phyloP scores from a whole-genome alignment of 2,888 invertebrate genomes.

The Drosophila seclusa region DNA sequence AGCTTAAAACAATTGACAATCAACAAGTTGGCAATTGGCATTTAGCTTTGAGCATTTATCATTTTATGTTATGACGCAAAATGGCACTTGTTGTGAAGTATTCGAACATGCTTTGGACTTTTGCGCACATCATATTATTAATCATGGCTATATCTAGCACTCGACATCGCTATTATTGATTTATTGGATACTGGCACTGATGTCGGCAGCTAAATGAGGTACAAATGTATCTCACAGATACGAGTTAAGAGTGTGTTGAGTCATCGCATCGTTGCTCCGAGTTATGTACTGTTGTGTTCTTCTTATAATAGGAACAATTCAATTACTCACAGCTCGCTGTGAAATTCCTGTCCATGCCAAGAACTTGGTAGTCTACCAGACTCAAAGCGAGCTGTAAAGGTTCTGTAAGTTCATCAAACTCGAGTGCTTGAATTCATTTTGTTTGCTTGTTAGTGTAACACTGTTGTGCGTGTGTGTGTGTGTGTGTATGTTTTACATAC shows the following conservation, averaged over 20 bases:
- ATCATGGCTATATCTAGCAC: slow-evolving; percentile 55
- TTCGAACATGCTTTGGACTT: slow-evolving; percentile 35
- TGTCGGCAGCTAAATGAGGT: slow-evolving; percentile 53
- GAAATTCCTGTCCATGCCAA: slow-evolving; percentile 46
- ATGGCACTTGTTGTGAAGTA: slow-evolving; percentile 72
- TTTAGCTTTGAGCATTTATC: slow-evolving; percentile 20
- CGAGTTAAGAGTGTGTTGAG: slow-evolving; percentile 58
- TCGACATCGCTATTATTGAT: slow-evolving; percentile 61
- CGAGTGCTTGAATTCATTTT: slow-evolving; percentile 49
- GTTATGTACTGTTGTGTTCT: slow-evolving; percentile 29
- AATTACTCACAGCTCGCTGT: slow-evolving; percentile 65
- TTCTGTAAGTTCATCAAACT: slow-evolving; percentile 74
- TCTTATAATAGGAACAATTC: slow-evolving; percentile 72
- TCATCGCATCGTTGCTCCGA: slow-evolving; percentile 45
- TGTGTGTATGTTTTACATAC: slow-evolving; percentile 18
- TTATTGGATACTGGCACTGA: slow-evolving; percentile 48
- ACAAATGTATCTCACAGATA: slow-evolving; percentile 59
- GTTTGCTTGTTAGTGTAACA: slow-evolving; percentile 74
- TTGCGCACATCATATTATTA: slow-evolving; percentile 33
- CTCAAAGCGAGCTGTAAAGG: slow-evolving; percentile 11
- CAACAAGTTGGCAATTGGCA: slow-evolving; percentile 46
- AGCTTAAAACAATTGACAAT: slow-evolving; percentile 30
- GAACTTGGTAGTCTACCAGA: slow-evolving; percentile 6
- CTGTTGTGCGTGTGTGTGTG: slow-evolving; percentile 44
- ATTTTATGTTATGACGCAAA: slow-evolving; percentile 68